Evolutionary conservation across 2,888 invertebrate genomes (phyloP).

Genomic region (Stegophylla sp.): DNA sequence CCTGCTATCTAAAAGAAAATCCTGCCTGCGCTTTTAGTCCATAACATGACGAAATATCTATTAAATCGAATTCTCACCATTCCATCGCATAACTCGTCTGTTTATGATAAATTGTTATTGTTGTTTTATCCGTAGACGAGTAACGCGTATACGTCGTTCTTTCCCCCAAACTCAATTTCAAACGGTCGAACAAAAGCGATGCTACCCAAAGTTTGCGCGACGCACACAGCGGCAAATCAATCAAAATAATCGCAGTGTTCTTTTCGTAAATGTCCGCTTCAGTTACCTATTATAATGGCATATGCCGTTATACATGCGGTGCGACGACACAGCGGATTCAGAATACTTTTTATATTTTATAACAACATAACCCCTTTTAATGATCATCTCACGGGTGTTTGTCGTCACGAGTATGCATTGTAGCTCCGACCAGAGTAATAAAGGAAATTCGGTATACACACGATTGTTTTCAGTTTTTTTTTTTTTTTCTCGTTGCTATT

Average conservation of each 20-base stretch:
- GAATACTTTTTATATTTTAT: neutral
- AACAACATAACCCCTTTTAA: neutral
- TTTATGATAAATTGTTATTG: too few species aligned
- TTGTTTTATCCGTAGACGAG: too few species aligned
- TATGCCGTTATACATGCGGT: neutral
- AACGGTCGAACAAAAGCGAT: too few species aligned
- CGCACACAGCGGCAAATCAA: slow-evolving; percentile 1
- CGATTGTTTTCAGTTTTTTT: slow-evolving; percentile 17
- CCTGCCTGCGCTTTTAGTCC: too few species aligned
- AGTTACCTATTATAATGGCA: slow-evolving; percentile 39
- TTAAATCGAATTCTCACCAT: too few species aligned
- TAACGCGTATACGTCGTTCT: too few species aligned
- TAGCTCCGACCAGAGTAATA: too few species aligned
- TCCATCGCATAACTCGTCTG: too few species aligned
- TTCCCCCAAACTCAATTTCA: too few species aligned
- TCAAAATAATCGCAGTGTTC: slow-evolving; percentile 22
- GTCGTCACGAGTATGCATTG: neutral
- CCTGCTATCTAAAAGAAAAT: too few species aligned
- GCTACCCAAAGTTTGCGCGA: neutral
- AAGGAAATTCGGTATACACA: too few species aligned
- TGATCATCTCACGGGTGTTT: slow-evolving; percentile 8
- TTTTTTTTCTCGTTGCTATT: neutral
- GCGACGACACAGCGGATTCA: neutral
- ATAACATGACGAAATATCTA: too few species aligned
- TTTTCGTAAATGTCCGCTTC: slow-evolving; percentile 22